Evolutionary conservation across 2,113 vertebrate species (phyloP), one percentile per base, ranked within the genome.

Genomic region (Syrmaticus mikado): DNA sequence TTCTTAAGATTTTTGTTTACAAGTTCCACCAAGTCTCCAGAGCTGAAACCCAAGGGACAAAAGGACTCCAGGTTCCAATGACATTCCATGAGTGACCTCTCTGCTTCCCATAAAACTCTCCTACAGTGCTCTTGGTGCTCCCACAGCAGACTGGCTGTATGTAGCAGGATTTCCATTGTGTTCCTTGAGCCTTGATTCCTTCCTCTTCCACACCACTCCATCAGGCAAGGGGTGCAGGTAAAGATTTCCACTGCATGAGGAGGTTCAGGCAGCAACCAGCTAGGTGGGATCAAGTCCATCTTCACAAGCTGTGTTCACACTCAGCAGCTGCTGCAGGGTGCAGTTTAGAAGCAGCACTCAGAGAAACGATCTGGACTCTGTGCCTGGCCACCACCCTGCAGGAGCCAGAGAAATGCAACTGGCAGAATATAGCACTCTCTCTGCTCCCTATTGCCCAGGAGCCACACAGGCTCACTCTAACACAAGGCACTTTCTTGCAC

Each of bases 121-220:
- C 0, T 36, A 36, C 48, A 41, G 48, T 43, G 66, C 4, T 62
- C 50, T 45, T 62, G 53, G n/a, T 1, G 7, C 13, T 87, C 46
- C 71, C 70, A 8, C 15, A 48, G 34, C 0, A 0, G 53, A 17
- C 17, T 57, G 72, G 30, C 34, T 36, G 6, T 1, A 14, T 8
- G n/a, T 46, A 81, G 34, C 13, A 40, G 43, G 43, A 82, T 11
- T 46, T 13, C 13, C 14, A 12, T 20, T 3, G 22, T 3, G 32
- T 61, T 79, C 65, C 43, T 34, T 12, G 13, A 91, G 40, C 61
- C 30, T 68, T 50, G 30, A 45, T 36, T 53, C 38, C 60, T 28
- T 52, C 30, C 40, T 40, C 41, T 62, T 75, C 36, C 41, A 45
- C 32, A 19, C 17, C 25, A 38, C 79, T 74, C 21, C 30, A 28